Evolutionary conservation across 2,113 vertebrate species (phyloP), one percentile per base, ranked within the genome.

Genomic region (Atrichornis clamosus): DNA sequence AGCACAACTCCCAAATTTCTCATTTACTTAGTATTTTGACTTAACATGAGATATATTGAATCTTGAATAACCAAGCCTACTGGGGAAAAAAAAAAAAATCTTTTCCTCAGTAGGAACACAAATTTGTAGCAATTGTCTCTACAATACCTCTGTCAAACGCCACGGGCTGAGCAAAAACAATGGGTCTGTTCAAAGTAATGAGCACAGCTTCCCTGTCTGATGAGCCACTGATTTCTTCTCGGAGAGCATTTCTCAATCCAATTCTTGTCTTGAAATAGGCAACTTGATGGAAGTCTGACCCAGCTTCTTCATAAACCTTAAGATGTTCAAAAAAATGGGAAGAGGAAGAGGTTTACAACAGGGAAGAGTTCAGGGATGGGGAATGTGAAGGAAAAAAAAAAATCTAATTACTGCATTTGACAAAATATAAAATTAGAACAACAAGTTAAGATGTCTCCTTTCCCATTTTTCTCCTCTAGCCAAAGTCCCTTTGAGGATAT

Each of bases 271-370:
- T 98, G 97, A 99, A 99, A 97, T 99, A 99, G 8, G 99, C 99
- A 96, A 99, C 99, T 92, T 99, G 99, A 97, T 99, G 99, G 95
- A 99, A 99, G 97, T 99, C 99, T 59, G 99, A 99, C 64, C 99
- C 99, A 64, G 99, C 99, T 98, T 99, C 99, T 96, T 99, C 99
- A 91, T 99, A 99, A 69, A 99, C 99, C 99, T 99, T 93, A 84
- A 93, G 90, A 67, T 0, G 17, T 79, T 85, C 44, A 47, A 70
- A 75, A 90, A 75, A 86, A 85, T 4, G 4, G n/a, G 37, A 82
- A 44, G 21, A 5, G 21, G 15, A 12, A 63, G 5, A 18, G 3
- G 32, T 65, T 84, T 77, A 55, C 21, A 90, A 8, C n/a, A 87
- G 32, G 3, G n/a, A 56, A 12, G 26, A 70, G 35, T 62, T 62